Evolutionary conservation across 1,140 invertebrate genomes (phyloP), one percentile per base, ranked within the genome.

Genomic region (Brachionus angularis): DNA sequence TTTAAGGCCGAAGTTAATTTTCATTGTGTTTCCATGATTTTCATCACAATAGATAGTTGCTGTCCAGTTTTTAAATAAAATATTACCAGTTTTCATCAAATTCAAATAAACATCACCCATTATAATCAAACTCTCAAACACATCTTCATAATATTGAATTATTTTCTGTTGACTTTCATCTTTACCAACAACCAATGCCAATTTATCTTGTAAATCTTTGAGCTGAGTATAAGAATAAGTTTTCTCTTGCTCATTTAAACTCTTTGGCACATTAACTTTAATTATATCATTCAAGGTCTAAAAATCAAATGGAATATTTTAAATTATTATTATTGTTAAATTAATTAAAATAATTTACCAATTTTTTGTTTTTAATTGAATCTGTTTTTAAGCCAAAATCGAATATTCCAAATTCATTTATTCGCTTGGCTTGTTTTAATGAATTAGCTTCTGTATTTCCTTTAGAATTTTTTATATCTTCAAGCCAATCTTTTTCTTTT

Each of bases 111-210:
- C 73, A 50, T 74, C 76, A 2, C 73, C 75, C 7, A 79, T 72
- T 12, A 76, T 62, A 16, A 75, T 75, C 5, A 78, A 71, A 29
- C 74, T 74, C 71, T 79, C 77, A 64, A 78, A 76, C 53, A 78
- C 78, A 71, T 73, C 52, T 14, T 73, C 76, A 52, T 78, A 79
- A 36, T 69, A 72, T 25, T 77, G 76, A 3, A 79, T 75, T 58
- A 76, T 73, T 29, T 76, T 73, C 39, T 75, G 76, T 31, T 75
- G 75, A 23, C 75, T 73, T 47, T 76, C 75, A 62, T 76, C 77
- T 72, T 76, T 76, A 10, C 78, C 78, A 52, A 78, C 77, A 39
- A 80, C 78, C 46, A 80, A 55, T 76, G 79, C 77, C 16, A 80
- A 72, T 70, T 77, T 74, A 49, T 77, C 78, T 74, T 79, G 78